Conservation (phyloP, 1,140 invertebrate species). For the Lepidotrigona ventralis region DNA sequence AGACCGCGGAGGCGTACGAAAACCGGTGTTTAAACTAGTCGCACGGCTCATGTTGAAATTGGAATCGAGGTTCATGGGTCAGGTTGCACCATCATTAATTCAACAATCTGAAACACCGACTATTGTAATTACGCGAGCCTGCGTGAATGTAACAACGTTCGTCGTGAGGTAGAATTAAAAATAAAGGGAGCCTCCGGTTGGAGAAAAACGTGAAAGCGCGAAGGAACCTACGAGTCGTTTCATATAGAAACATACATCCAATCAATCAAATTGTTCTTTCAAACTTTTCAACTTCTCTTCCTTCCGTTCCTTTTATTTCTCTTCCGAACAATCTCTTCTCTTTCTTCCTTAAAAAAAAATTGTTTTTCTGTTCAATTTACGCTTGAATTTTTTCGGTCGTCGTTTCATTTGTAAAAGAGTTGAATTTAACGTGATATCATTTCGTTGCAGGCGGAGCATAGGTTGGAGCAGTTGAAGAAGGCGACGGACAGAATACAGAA, state of each 20-base stretch:
- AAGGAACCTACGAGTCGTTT: not conserved
- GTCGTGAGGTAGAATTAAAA: not conserved
- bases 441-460: conserved; percentile 65
- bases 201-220: not conserved
- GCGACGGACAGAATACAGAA: conserved; percentile 83
- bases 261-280: not conserved
- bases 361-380: not conserved
- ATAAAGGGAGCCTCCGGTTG: not conserved
- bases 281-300: not conserved
- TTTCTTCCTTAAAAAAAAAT: not conserved
- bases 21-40: conserved; percentile 22
- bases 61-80: conserved; percentile 29
- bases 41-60: conserved; percentile 35
- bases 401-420: not conserved
- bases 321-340: not conserved
- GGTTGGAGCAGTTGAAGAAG: conserved; percentile 71
- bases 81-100: conserved; percentile 26
- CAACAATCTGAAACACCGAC: conserved; percentile 14
- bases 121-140: conserved; percentile 10
- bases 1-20: conserved; percentile 1
- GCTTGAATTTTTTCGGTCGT: not conserved
- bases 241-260: not conserved
- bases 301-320: too few relatives aligned
- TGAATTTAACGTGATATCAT: not conserved
- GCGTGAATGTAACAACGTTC: not conserved